Base-by-base conservation (phyloP, 2,888 invertebrate species). In the Zele albiditarsus region DNA sequence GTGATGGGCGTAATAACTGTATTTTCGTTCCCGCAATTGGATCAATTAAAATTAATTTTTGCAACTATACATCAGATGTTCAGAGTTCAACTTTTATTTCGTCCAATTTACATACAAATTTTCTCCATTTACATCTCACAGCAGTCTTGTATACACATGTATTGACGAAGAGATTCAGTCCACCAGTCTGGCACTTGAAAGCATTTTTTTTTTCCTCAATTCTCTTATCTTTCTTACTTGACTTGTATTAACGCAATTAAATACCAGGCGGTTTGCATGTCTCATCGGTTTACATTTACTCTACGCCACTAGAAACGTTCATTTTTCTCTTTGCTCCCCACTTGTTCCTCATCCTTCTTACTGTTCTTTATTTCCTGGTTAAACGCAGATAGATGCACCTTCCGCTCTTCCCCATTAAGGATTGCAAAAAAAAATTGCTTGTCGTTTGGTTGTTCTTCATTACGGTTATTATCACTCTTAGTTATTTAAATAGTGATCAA, bases 111-210 rank as follows among this genome's bases (percentile, higher is more conserved):
- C 83, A 82, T 84, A 82, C 78, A 83, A 83, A 83, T 75, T 73
- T 69, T 53, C 63, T 72, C 76, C 80, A 83, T 83, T 80, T 82
- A 83, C 79, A 83, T 78, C 80, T 83, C 83, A 83, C 83, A 83
- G 83, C 84, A 84, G 84, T 84, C 84, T 84, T 84, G 80, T 80
- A 80, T 83, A 83, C 77, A 79, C 78, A 81, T 81, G 75, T 77
- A 60, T 49, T 79, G 74, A 79, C 73, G 75, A 77, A 77, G 73
- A 75, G 76, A 75, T 71, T 57, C 42, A 63, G 73, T 63, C 70
- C 67, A 69, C 69, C 53, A 67, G 33, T 66, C 60, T 38, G 68
- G 65, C 33, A 70, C 71, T 77, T 71, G 20, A 68, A 38, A 38
- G 38, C 38, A 63, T 33, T 33, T 12, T 38, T 31, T 33, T 33